Conservation (phyloP, 2,888 invertebrate genomes). For the Nomada goodeniana region DNA sequence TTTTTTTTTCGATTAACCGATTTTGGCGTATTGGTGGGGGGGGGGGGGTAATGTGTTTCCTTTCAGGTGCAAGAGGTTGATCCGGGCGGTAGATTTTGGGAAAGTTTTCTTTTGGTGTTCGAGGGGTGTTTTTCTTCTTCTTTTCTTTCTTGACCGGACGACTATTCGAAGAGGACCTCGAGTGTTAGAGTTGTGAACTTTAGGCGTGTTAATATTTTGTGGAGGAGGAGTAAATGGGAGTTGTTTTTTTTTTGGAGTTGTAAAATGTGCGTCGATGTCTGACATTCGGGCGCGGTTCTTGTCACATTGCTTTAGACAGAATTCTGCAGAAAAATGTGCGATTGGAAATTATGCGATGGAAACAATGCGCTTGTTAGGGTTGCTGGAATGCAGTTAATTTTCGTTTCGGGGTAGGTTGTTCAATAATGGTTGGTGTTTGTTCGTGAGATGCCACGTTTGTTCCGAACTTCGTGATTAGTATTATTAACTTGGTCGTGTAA, state of each 20-base stretch:
- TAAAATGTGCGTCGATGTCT: background rate
- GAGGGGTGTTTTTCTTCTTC: no score
- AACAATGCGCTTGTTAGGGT: background rate
- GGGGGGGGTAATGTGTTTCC: no score
- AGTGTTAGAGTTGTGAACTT: no score
- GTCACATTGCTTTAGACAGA: background rate
- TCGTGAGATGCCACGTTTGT: background rate
- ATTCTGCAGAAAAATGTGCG: background rate
- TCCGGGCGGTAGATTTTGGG: no score
- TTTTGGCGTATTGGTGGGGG: background rate
- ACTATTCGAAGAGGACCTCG: no score
- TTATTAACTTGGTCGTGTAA: background rate
- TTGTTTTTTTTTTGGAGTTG: background rate
- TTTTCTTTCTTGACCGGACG: no score
- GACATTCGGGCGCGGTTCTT: constrained; percentile 33
- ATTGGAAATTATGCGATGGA: background rate
- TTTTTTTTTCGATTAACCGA: no score
- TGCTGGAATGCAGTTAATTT: background rate
- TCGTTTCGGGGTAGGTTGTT: background rate
- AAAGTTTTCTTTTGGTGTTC: no score
- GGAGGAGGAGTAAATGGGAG: no score
- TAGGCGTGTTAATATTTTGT: no score
- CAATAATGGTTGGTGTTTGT: background rate
- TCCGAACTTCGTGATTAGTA: background rate
- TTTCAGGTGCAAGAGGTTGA: background rate